Evolutionary conservation across 2,888 invertebrate genomes (phyloP).

Genomic region (Allolobophora icterica): DNA sequence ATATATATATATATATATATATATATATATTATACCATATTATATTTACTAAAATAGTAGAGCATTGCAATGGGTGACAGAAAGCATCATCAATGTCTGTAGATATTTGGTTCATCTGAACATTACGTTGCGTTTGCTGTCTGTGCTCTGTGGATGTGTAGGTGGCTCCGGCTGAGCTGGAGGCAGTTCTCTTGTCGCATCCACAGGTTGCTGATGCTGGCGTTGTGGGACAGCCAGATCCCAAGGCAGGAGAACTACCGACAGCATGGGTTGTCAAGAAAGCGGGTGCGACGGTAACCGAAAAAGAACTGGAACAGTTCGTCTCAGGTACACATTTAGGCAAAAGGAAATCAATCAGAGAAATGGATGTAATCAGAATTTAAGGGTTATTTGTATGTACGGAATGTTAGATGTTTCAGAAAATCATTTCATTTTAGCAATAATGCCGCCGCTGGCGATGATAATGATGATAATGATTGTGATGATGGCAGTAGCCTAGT

Average conservation of each 20-base stretch:
- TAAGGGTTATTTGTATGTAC: too few relatives aligned
- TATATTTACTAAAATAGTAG: neutral
- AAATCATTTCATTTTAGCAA: too few relatives aligned
- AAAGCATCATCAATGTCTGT: neutral
- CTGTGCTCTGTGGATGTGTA: neutral
- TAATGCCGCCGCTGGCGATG: too few relatives aligned
- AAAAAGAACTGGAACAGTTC: neutral
- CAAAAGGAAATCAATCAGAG: neutral
- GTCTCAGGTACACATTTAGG: neutral
- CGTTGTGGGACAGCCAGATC: constrained; percentile 32
- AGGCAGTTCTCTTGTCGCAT: constrained; percentile 34
- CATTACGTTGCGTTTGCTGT: neutral
- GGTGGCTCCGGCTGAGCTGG: constrained; percentile 42
- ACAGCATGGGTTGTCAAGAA: constrained; percentile 35
- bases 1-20: too few relatives aligned
- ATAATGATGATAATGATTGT: neutral
- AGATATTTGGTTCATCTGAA: neutral
- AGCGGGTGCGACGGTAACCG: neutral
- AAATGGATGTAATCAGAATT: neutral
- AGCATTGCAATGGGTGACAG: neutral
- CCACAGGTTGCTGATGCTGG: constrained; percentile 35
- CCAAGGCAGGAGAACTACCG: constrained; percentile 38
- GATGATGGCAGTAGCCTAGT: too few relatives aligned
- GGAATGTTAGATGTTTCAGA: too few relatives aligned
- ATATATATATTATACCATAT: too few relatives aligned